Conservation (phyloP, 2,113 vertebrate species). For the Lynx canadensis region DNA sequence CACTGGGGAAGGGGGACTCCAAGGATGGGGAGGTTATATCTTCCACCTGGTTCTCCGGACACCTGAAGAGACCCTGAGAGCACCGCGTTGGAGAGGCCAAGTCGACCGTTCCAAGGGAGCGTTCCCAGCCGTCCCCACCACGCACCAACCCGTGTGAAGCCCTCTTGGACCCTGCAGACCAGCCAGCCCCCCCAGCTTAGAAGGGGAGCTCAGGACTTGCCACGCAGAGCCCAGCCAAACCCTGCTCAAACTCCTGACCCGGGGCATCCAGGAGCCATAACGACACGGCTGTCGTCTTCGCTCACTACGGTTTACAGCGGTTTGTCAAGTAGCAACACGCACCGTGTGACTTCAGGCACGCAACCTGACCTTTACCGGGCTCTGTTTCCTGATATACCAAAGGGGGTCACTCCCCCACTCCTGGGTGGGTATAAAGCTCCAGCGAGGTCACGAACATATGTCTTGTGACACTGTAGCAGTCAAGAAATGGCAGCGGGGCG, state of each 20-base stretch:
- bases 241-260: background rate
- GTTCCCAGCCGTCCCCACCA: too few relatives aligned
- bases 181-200: background rate
- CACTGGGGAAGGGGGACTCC: background rate
- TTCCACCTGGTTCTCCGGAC: background rate
- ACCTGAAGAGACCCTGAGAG: background rate
- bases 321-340: accelerated
- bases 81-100: accelerated
- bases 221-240: background rate
- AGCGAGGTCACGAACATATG: accelerated
- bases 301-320: background rate
- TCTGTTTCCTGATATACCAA: background rate
- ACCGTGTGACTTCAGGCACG: accelerated
- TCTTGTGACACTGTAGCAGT: background rate
- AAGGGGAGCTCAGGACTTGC: background rate
- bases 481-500: background rate
- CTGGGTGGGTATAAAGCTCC: background rate
- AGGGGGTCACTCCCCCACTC: background rate
- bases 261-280: background rate
- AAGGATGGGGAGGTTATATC: background rate
- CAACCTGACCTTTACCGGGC: background rate
- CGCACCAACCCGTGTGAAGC: accelerated
- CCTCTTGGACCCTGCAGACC: background rate
- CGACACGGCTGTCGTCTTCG: background rate
- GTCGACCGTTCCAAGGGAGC: too few relatives aligned